Percentiles rank a stretch among this genome's conserved stretches.
These are phyloP conservation scores for Ophion slaviceki DNA, from an alignment of 2,888 invertebrate species.

Conservation along the genomic window DNA sequence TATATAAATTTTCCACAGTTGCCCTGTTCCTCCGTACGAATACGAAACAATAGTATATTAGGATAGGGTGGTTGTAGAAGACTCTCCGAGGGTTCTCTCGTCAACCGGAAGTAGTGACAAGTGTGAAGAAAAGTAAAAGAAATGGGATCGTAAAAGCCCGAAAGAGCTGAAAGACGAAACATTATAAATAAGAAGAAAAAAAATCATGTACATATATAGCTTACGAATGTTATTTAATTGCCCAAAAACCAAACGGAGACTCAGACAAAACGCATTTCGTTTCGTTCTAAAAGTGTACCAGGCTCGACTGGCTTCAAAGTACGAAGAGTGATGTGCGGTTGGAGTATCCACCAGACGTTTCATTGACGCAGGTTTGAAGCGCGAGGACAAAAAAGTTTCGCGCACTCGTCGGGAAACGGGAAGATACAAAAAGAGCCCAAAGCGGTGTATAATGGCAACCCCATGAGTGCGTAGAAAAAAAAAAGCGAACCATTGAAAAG, in stretches of 20 bases:
- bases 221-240: conserved; percentile 1
- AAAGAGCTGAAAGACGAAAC: background rate
- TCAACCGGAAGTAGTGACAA: background rate
- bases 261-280: background rate
- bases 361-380: conserved; percentile 44
- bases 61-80: background rate
- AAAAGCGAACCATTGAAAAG: conserved; percentile 59
- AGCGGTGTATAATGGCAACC: conserved; percentile 50
- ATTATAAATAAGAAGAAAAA: background rate
- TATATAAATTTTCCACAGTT: too few relatives aligned
- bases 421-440: conserved; percentile 23
- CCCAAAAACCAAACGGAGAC: background rate
- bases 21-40: too few relatives aligned
- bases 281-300: conserved; percentile 14
- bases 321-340: conserved; percentile 36
- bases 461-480: conserved; percentile 56
- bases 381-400: conserved; percentile 8
- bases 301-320: conserved; percentile 17
- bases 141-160: background rate
- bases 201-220: background rate
- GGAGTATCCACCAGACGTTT: conserved; percentile 39
- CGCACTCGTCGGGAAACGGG: conserved; percentile 31
- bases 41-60: too few relatives aligned
- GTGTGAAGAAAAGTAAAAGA: background rate
- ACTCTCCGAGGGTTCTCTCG: background rate